Percentiles rank a stretch among this genome's conserved stretches.
Evolutionary conservation across 2,888 invertebrate species (phyloP).

Genomic region (Mystacides longicornis): DNA sequence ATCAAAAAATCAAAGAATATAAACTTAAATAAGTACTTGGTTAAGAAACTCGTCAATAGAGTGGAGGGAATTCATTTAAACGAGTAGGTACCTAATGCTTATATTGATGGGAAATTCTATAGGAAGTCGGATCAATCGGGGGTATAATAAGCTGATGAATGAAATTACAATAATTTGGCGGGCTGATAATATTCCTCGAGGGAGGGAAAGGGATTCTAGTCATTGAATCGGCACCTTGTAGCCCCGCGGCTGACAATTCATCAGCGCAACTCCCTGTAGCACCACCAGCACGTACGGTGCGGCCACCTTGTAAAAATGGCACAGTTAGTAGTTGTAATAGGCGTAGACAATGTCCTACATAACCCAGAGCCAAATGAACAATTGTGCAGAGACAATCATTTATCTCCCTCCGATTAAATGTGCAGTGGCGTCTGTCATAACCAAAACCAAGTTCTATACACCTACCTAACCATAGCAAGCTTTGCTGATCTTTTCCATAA

Average conservation of each 20-base stretch:
- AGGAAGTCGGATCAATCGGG: no score
- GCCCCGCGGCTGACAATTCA: constrained; percentile 2
- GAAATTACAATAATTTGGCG: not conserved
- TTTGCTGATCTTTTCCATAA: no score
- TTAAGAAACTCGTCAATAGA: no score
- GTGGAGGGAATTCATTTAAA: no score
- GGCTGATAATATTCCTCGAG: no score
- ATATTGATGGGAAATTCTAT: no score
- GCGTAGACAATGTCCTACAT: not conserved
- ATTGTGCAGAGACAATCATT: constrained; percentile 2
- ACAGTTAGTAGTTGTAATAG: not conserved
- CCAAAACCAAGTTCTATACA: no score
- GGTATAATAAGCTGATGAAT: no score
- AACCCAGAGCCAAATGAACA: not conserved
- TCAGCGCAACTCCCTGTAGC: not conserved
- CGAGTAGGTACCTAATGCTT: no score
- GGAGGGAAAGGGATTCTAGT: not conserved
- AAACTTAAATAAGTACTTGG: no score
- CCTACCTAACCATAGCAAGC: no score
- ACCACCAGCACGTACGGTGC: not conserved
- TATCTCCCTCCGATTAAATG: not conserved
- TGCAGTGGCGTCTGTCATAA: not conserved
- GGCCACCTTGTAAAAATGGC: not conserved
- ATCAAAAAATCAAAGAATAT: no score
- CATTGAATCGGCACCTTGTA: not conserved